Evolutionary conservation across 2,888 invertebrate species (phyloP).

Genomic region (Xylota sylvarum): DNA sequence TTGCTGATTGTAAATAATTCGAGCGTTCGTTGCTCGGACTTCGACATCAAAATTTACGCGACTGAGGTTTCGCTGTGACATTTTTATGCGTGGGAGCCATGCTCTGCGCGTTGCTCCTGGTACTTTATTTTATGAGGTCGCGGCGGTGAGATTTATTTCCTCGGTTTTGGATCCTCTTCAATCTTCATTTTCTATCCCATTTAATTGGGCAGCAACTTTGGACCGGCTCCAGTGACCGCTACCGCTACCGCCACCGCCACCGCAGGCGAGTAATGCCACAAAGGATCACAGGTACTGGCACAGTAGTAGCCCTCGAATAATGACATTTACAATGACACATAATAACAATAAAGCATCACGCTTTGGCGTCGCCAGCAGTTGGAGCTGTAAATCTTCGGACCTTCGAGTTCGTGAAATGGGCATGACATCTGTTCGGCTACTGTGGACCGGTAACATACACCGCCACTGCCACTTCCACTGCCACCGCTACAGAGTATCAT

Average conservation of each 20-base stretch:
- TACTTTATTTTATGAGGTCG: constrained; percentile 72
- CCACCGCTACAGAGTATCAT: no score
- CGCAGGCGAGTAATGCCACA: constrained; percentile 36
- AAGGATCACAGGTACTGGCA: background rate
- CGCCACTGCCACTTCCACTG: constrained; percentile 37
- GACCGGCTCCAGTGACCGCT: constrained; percentile 37
- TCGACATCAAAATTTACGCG: constrained; percentile 74
- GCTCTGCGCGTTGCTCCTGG: constrained; percentile 8
- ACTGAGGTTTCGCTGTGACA: constrained; percentile 75
- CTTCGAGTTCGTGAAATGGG: constrained; percentile 66
- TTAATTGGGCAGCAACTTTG: constrained; percentile 61
- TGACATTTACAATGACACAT: constrained; percentile 76
- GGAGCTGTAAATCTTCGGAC: constrained; percentile 59
- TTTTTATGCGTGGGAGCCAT: constrained; percentile 76
- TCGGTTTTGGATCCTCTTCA: constrained; percentile 75
- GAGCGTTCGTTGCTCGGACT: constrained; percentile 36
- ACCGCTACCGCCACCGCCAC: constrained; percentile 1
- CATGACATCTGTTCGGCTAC: constrained; percentile 81
- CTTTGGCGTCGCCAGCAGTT: constrained; percentile 40
- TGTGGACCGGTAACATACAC: constrained; percentile 78
- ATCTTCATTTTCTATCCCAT: constrained; percentile 76
- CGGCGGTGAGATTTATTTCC: constrained; percentile 72
- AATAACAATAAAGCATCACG: constrained; percentile 71
- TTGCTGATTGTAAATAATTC: constrained; percentile 71
- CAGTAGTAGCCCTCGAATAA: constrained; percentile 64